Percentiles rank a stretch among this genome's conserved stretches.
phyloP scores from a whole-genome alignment of 2,797 vertebrate species.

The Onychomys arenicola region DNA sequence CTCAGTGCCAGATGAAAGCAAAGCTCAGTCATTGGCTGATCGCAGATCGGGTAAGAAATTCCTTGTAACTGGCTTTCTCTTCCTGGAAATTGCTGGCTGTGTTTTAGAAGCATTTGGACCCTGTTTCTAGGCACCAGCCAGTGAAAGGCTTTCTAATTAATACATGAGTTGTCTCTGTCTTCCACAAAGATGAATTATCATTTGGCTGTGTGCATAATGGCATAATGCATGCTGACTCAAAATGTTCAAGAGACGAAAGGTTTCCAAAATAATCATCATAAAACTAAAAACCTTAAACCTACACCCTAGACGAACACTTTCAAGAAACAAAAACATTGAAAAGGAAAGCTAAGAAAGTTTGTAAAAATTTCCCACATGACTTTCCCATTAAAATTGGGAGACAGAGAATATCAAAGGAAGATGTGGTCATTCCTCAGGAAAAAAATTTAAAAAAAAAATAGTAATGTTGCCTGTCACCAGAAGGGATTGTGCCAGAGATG shows the following conservation, averaged over 20 bases:
- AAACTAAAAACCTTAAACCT: constrained; percentile 63
- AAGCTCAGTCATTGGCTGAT: constrained; percentile 90
- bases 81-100: constrained; percentile 77
- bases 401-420: neutral
- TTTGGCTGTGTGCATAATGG: constrained; percentile 51
- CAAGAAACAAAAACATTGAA: constrained; percentile 2
- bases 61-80: constrained; percentile 57
- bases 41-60: constrained; percentile 90
- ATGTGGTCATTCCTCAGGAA: neutral
- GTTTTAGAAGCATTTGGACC: constrained; percentile 81
- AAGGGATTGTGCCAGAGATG: neutral
- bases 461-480: neutral
- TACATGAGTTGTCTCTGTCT: constrained; percentile 76
- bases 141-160: constrained; percentile 83
- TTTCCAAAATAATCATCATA: constrained; percentile 65
- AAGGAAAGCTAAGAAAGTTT: constrained; percentile 23
- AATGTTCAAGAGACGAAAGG: constrained; percentile 77
- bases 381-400: neutral
- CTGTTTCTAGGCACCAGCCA: constrained; percentile 78
- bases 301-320: constrained; percentile 59
- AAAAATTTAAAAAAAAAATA: neutral
- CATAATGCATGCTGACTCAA: constrained; percentile 81
- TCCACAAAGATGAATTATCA: constrained; percentile 80
- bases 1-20: constrained; percentile 96
- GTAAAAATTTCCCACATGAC: neutral